Conservation (phyloP, 2,888 invertebrate genomes). For the Craniophora ligustri region DNA sequence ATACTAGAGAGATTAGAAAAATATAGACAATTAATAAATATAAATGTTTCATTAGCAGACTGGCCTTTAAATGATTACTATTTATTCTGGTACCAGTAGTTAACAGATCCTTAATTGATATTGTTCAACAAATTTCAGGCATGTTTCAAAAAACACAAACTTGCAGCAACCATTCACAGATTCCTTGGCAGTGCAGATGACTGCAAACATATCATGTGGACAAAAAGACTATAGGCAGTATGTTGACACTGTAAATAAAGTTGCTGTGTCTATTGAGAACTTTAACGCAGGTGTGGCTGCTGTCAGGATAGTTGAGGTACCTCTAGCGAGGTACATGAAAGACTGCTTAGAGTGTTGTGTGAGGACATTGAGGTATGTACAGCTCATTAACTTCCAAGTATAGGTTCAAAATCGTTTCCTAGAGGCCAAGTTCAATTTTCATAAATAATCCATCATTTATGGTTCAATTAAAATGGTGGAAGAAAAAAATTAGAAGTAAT, state of each 20-base stretch:
- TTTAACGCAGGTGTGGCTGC: constrained; percentile 71
- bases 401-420: no score
- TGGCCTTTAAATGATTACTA: no score
- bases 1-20: no score
- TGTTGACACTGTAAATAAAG: constrained; percentile 60
- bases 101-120: constrained; percentile 4
- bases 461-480: no score
- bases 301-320: constrained; percentile 58
- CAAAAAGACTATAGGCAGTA: constrained; percentile 53
- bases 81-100: no score
- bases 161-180: constrained; percentile 67
- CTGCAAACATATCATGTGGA: constrained; percentile 24
- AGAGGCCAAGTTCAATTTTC: no score
- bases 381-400: constrained; percentile 2
- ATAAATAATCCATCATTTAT: no score
- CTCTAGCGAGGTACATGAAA: constrained; percentile 61
- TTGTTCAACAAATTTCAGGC: constrained; percentile 60
- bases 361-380: constrained; percentile 62
- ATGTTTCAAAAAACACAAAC: constrained; percentile 65
- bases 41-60: no score
- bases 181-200: constrained; percentile 60
- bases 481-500: no score
- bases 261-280: constrained; percentile 75
- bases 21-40: no score
- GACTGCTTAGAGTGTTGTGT: constrained; percentile 64